These are phyloP conservation scores for Lycaena phlaeas DNA, from an alignment of 2,888 invertebrate genomes.

Conservation along the genomic window DNA sequence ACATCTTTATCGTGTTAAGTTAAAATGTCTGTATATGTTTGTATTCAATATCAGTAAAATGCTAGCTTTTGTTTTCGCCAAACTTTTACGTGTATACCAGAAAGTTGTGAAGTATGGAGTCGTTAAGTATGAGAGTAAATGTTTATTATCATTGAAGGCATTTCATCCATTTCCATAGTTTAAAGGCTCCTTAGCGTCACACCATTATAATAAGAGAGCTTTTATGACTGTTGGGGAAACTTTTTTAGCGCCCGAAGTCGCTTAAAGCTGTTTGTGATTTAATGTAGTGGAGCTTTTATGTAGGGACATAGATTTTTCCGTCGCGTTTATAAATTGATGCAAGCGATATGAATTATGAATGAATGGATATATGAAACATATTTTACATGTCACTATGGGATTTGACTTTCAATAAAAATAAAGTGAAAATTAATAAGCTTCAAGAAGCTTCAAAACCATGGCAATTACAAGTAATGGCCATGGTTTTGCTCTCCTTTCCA, in stretches of 20 bases:
- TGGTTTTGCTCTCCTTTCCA: no score
- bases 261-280: neutral
- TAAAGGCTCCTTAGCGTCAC: constrained; percentile 31
- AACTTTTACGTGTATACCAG: neutral
- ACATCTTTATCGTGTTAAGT: no score
- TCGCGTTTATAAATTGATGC: no score
- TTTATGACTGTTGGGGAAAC: constrained; percentile 31
- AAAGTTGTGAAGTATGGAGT: neutral
- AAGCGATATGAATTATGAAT: no score
- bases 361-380: no score
- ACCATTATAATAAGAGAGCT: constrained; percentile 37
- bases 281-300: neutral
- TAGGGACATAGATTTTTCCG: no score
- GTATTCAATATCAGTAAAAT: neutral
- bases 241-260: constrained; percentile 29
- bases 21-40: no score
- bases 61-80: neutral
- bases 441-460: no score
- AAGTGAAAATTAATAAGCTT: no score
- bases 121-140: constrained; percentile 14
- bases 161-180: constrained; percentile 24
- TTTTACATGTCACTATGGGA: no score
- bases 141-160: constrained; percentile 10
- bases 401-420: no score
- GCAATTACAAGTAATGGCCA: no score